phyloP scores from a whole-genome alignment of 2,113 vertebrate genomes.

The Lepisosteus oculatus region DNA sequence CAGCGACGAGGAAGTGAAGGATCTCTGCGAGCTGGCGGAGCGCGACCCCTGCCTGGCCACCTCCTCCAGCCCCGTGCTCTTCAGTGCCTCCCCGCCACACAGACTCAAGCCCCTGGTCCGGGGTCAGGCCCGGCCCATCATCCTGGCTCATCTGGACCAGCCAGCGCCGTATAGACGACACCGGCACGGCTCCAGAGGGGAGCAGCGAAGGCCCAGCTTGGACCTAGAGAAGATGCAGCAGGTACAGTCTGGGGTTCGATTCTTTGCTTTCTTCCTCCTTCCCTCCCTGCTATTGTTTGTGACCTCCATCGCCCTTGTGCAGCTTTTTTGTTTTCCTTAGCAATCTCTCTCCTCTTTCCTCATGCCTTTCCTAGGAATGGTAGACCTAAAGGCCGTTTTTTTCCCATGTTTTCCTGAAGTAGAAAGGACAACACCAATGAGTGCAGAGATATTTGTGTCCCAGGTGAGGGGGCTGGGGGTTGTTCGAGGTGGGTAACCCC shows the following conservation, averaged over 20 bases:
- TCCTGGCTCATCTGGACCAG: slow-evolving; percentile 77
- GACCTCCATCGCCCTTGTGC: no score
- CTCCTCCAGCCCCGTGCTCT: slow-evolving; percentile 76
- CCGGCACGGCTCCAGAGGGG: slow-evolving; percentile 67
- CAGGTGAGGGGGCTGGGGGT: no score
- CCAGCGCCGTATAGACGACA: slow-evolving; percentile 80
- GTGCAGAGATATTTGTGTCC: no score
- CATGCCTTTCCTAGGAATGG: no score
- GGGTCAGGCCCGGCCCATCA: slow-evolving; percentile 70
- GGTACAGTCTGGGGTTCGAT: slow-evolving; percentile 54
- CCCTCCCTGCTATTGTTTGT: background rate
- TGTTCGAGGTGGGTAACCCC: no score
- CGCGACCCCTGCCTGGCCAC: slow-evolving; percentile 44
- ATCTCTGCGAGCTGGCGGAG: slow-evolving; percentile 63
- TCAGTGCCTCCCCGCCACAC: slow-evolving; percentile 84
- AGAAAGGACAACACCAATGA: no score
- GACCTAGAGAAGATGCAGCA: slow-evolving; percentile 94
- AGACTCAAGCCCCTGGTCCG: slow-evolving; percentile 73
- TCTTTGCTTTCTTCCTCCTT: background rate
- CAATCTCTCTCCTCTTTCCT: no score
- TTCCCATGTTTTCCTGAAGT: no score
- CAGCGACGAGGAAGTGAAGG: slow-evolving; percentile 87
- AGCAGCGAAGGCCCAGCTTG: slow-evolving; percentile 79
- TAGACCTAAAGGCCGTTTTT: no score
- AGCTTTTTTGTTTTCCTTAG: no score